Evolutionary conservation across 1,140 invertebrate species (phyloP), one percentile per base, ranked within the genome.

Genomic region (Anastatus disparis): DNA sequence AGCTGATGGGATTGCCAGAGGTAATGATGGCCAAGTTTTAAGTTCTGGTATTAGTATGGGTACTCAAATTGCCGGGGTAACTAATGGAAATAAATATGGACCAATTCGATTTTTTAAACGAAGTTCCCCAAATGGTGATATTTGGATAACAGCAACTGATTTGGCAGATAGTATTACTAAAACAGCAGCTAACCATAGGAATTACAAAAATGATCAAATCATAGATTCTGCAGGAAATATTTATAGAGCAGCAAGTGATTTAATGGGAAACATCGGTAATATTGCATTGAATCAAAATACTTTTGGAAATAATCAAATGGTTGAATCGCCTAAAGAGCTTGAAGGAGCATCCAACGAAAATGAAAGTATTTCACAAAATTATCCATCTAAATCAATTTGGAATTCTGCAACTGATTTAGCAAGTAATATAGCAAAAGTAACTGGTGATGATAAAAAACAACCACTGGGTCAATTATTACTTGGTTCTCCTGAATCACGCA

Each of bases 121-220:
- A 10, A 35, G 10, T 10, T 6, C 4, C 10, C 4, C 4, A 35
- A 6, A 4, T 4, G 31, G 10, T 10, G 31, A 10, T 6, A 35
- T 35, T 40, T 65, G 62, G 62, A 13, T 40, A 26, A 53, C 62
- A 0, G 46, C 35, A 0, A 53, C 10, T 42, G 35, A 13, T 15
- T 52, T 65, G 38, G 62, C 62, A 40, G 31, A 35, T 40, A 65
- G 44, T 35, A 53, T 53, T 12, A n/a, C 24, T 40, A 20, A 15
- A 24, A 10, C 8, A 9, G 13, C 62, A 9, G 40, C 12, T 12
- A 40, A 52, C 13, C 20, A 29, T 40, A 12, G 12, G 2, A 22
- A 52, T 8, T 17, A 17, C 2, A 22, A 26, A 1, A 24, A 9
- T 12, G 31, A 12, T 0, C 46, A 65, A 40, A 8, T 53, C 13